Evolutionary conservation across 2,888 invertebrate genomes (phyloP), one percentile per base, ranked within the genome.

Genomic region (Meta bourneti): DNA sequence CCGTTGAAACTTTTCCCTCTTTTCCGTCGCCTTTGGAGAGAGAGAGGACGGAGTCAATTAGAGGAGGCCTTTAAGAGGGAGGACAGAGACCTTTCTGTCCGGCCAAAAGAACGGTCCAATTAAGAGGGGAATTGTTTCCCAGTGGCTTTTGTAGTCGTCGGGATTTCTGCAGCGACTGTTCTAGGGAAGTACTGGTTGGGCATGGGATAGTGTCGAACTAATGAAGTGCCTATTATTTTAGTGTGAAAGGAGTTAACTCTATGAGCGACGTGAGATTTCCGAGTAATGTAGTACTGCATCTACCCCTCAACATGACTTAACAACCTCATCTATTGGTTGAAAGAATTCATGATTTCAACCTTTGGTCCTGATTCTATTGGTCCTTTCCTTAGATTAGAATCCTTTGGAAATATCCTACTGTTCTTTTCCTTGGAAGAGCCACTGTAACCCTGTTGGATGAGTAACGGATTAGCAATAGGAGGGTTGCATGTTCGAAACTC

Each of bases 1-100:
- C 81, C 70, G 77, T 51, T 9, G 52, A 51, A 72, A 77, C 51
- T 77, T 77, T 77, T 77, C 77, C 19, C 11, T 9, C 13, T 11
- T 16, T 61, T 61, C 61, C 61, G 61, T 61, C 61, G 61, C 61
- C 61, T 61, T 61, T 61, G 9, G 61, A 61, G 34, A 61, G 61
- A 61, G 61, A 34, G 34, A 34, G 4, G 34, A 34, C 34, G 61
- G 61, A 61, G 61, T 61, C 61, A 61, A 61, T 61, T 61, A 61
- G 61, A 9, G 61, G 16, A 11, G 11, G 61, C 61, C 16, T 61
- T 34, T 34, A 34, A 34, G 34, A 34, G 34, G 34, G 34, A 34
- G 34, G 34, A 34, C 34, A 34, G 16, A 11, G 11, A 9, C 61
- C 16, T 6, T 61, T 61, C 61, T 61, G 61, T 61, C 61, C 34